Evolutionary conservation across 2,113 vertebrate species (phyloP).

Genomic region (Tupaia tana): DNA sequence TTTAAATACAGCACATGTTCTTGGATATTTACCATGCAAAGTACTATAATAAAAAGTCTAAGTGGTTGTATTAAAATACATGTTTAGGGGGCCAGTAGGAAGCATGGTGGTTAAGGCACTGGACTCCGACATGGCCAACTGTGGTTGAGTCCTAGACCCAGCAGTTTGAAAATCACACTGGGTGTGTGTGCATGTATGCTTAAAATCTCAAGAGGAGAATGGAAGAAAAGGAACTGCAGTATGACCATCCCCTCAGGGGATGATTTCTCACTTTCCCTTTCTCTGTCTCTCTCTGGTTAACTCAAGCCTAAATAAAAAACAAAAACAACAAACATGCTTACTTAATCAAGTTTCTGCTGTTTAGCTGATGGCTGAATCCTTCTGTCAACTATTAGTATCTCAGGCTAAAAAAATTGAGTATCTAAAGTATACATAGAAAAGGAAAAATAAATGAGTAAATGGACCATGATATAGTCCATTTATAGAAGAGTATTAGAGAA

Average conservation of each 20-base stretch:
- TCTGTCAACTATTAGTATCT: conserved; percentile 10
- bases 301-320: too few species aligned
- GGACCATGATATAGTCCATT: not conserved
- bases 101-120: too few species aligned
- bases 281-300: too few species aligned
- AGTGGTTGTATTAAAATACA: not conserved
- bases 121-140: too few species aligned
- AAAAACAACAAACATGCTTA: not conserved
- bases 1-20: not conserved
- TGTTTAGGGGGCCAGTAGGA: not conserved
- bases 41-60: not conserved
- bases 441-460: conserved; percentile 11
- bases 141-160: too few species aligned
- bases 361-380: not conserved
- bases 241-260: too few species aligned
- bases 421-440: conserved; percentile 40
- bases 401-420: not conserved
- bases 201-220: too few species aligned
- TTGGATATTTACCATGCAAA: conserved; percentile 9
- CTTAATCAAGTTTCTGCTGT: not conserved
- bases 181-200: too few species aligned
- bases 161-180: too few species aligned
- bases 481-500: conserved; percentile 20
- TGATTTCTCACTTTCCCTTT: too few species aligned
- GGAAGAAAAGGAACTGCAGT: too few species aligned